A percentile compares a stretch with the other conserved stretches of the same genome.
Conservation (phyloP, 2,113 vertebrate genomes). For the Prunella fulvescens region DNA sequence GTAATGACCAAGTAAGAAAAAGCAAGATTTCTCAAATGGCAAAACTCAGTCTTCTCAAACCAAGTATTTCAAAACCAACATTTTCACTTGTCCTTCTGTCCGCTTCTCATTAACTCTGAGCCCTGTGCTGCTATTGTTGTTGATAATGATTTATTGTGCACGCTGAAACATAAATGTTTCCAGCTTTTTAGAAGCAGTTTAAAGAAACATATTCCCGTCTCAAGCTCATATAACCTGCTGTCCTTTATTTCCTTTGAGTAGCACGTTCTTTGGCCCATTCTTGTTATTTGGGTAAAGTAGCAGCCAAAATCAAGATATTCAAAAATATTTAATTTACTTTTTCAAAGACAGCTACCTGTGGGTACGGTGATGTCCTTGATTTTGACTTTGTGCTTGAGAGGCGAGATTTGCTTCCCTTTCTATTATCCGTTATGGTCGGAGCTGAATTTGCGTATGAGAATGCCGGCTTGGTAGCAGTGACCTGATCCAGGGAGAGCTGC, state of each 20-base stretch:
- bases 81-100: neutral
- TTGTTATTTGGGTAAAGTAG: neutral
- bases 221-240: neutral
- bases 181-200: neutral
- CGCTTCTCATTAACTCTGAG: neutral
- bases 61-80: neutral
- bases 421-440: conserved; percentile 78
- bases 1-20: neutral
- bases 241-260: neutral
- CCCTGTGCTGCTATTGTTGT: neutral
- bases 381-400: conserved; percentile 85
- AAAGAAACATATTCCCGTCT: neutral
- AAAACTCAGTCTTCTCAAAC: neutral
- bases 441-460: conserved; percentile 85
- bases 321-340: neutral
- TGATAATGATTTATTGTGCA: conserved; percentile 7
- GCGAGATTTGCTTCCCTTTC: conserved; percentile 83
- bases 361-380: conserved; percentile 91
- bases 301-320: conserved; percentile 15
- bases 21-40: neutral
- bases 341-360: conserved; percentile 78
- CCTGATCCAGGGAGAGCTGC: conserved; percentile 95
- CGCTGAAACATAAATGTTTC: neutral
- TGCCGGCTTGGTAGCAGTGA: conserved; percentile 83
- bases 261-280: neutral